Percentiles rank a stretch among this genome's conserved stretches.
phyloP scores from a whole-genome alignment of 2,888 invertebrate species.

The Anthrax anthrax region DNA sequence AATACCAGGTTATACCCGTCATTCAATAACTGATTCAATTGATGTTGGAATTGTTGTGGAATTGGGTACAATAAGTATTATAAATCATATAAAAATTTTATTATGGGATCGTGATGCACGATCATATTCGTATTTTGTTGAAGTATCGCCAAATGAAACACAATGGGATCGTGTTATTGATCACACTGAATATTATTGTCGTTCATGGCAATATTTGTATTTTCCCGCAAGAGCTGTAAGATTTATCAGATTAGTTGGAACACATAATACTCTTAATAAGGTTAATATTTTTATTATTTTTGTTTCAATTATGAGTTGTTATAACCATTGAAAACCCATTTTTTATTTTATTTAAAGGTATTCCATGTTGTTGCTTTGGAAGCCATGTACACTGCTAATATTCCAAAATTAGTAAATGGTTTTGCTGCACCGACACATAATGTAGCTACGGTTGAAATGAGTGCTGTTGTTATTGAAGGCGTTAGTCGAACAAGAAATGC shows the following conservation, averaged over 20 bases:
- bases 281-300: conserved; percentile 30
- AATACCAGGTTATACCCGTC: conserved; percentile 67
- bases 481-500: conserved; percentile 89
- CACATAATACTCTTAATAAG: conserved; percentile 89
- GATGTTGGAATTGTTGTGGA: conserved; percentile 76
- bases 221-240: conserved; percentile 81
- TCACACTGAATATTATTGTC: conserved; percentile 80
- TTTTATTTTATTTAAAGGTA: conserved; percentile 30
- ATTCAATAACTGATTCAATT: conserved; percentile 64
- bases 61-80: conserved; percentile 68
- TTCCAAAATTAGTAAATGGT: conserved; percentile 61
- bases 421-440: conserved; percentile 72
- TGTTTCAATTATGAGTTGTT: too few species aligned
- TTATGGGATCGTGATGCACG: conserved; percentile 90
- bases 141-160: conserved; percentile 87
- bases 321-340: background rate
- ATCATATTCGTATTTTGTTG: conserved; percentile 39
- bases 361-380: conserved; percentile 91
- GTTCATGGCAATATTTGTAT: conserved; percentile 93
- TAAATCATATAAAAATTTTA: conserved; percentile 85
- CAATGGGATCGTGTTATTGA: conserved; percentile 92
- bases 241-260: conserved; percentile 70
- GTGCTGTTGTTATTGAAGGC: conserved; percentile 92
- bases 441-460: conserved; percentile 79
- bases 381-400: conserved; percentile 66